phyloP scores from a whole-genome alignment of 2,797 vertebrate genomes.

The Choloepus didactylus region DNA sequence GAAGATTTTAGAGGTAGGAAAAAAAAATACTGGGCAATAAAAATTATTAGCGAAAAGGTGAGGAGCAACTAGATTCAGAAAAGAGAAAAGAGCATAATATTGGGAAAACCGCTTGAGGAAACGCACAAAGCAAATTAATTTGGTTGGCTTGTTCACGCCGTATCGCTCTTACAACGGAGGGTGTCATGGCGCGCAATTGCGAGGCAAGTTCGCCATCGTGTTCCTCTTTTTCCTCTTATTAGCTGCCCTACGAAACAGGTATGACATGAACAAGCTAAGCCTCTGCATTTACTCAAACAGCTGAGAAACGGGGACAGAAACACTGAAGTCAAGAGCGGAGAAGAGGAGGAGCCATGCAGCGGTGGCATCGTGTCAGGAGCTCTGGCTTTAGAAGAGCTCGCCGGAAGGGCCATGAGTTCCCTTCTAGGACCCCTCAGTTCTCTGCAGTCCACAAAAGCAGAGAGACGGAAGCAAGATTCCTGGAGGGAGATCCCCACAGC shows the following conservation, averaged over 20 bases:
- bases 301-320: neutral
- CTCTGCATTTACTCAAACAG: neutral
- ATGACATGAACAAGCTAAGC: neutral
- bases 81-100: constrained; percentile 26
- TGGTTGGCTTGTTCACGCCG: neutral
- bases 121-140: neutral
- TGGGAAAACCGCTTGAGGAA: constrained; percentile 28
- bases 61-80: constrained; percentile 37
- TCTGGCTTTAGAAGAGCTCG: neutral
- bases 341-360: neutral
- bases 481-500: neutral
- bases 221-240: constrained; percentile 26
- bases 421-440: neutral
- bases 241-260: neutral
- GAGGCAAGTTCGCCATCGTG: neutral
- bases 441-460: neutral
- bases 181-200: neutral
- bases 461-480: constrained; percentile 38
- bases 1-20: neutral
- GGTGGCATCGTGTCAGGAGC: neutral
- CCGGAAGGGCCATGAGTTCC: neutral
- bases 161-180: neutral
- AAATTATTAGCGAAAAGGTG: constrained; percentile 37
- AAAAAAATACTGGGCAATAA: constrained; percentile 24
- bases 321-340: neutral